Evolutionary conservation across 1,140 invertebrate genomes (phyloP), one percentile per base, ranked within the genome.

Genomic region (Diorhabda carinulata): DNA sequence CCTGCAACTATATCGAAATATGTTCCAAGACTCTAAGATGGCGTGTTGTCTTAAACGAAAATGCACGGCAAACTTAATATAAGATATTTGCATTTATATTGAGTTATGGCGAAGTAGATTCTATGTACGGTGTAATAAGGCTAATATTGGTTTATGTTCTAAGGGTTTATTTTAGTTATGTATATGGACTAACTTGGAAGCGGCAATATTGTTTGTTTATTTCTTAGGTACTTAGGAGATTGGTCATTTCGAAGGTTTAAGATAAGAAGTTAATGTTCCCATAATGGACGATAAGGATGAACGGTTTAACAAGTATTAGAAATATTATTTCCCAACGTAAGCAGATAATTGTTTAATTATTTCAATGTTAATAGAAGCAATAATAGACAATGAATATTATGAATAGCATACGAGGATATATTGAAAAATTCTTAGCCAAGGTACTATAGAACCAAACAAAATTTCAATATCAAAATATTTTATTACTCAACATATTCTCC

Each of bases 81-180:
- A 78, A 78, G 75, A 77, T 79, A 79, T 79, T 79, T 78, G 78
- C 78, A 79, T 79, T 79, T 79, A 79, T 77, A 79, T 79, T 74
- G 78, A 79, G 78, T 79, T 79, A 78, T 75, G 70, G 72, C 68
- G 70, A 67, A 71, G 56, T 73, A 68, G 70, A 72, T 75, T 76
- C 74, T 75, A 72, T 76, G 72, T 73, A 74, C 63, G 69, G 67
- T 74, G 74, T 76, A 75, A 76, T 75, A 77, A 72, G 76, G 76
- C 70, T 77, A 78, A 79, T 79, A 78, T 79, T 79, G 73, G 78
- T 79, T 78, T 79, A 78, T 79, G 77, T 77, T 67, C 72, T 67
- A 70, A 64, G 63, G 61, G 78, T 79, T 78, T 79, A 77, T 76
- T 75, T 76, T 79, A 73, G 75, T 70, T 72, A 75, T 77, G 73